These are phyloP conservation scores for Tachycineta bicolor DNA, from an alignment of 2,113 vertebrate species.

Conservation along the genomic window DNA sequence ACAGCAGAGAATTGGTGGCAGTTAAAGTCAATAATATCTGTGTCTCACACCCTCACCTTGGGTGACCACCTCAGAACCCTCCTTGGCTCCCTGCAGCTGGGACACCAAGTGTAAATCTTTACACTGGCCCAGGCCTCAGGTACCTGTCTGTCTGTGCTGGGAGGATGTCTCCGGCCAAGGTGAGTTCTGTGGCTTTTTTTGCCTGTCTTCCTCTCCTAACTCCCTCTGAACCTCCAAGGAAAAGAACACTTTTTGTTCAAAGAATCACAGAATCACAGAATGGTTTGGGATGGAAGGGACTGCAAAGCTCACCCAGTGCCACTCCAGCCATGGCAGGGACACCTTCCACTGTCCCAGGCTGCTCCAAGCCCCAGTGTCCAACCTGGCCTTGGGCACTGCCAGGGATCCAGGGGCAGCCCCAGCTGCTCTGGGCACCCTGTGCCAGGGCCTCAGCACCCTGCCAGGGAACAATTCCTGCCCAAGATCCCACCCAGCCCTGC, in stretches of 20 bases:
- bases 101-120: background rate
- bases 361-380: background rate
- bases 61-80: background rate
- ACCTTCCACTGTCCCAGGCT: background rate
- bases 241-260: background rate
- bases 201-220: background rate
- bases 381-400: background rate
- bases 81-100: background rate
- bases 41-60: background rate
- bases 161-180: background rate
- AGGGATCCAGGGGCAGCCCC: background rate
- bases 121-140: background rate
- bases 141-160: background rate
- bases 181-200: background rate
- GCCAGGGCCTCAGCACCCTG: background rate
- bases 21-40: background rate
- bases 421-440: background rate
- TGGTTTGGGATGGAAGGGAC: background rate
- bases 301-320: accelerated
- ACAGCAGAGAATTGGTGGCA: background rate
- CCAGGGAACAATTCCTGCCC: background rate
- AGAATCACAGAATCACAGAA: too few relatives aligned
- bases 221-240: background rate
- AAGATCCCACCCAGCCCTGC: background rate
- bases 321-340: background rate